phyloP scores from a whole-genome alignment of 2,113 vertebrate genomes.

The Labeo catla region DNA sequence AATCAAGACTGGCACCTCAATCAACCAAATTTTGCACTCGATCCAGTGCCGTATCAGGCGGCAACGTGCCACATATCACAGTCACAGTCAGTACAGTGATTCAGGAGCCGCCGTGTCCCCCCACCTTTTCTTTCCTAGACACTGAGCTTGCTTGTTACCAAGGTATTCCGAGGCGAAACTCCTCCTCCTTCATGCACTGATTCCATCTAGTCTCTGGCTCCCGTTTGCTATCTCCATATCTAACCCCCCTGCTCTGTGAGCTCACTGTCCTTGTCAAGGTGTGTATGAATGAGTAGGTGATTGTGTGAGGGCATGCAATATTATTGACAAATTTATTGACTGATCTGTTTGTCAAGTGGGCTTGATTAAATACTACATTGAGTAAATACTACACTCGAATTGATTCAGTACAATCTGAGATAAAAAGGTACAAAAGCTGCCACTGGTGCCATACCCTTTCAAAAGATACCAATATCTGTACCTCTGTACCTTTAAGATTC shows the following conservation, averaged over 20 bases:
- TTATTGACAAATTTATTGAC: slow-evolving; percentile 29
- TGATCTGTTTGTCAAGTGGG: background rate
- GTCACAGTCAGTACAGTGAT: slow-evolving; percentile 26
- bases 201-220: slow-evolving; percentile 42
- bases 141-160: slow-evolving; percentile 80
- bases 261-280: slow-evolving; percentile 3
- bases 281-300: slow-evolving; percentile 17
- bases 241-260: background rate
- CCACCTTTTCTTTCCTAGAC: slow-evolving; percentile 54
- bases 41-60: slow-evolving; percentile 34
- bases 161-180: slow-evolving; percentile 72
- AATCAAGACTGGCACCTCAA: slow-evolving; percentile 21
- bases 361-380: background rate
- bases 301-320: slow-evolving; percentile 10
- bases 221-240: slow-evolving; percentile 50
- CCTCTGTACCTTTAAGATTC: background rate
- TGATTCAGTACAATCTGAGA: background rate
- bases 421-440: background rate
- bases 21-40: background rate
- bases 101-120: slow-evolving; percentile 33
- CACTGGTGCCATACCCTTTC: background rate
- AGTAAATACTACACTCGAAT: slow-evolving; percentile 3
- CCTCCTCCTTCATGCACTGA: slow-evolving; percentile 62
- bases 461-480: background rate
- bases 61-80: slow-evolving; percentile 50